Conservation (phyloP, 2,888 invertebrate species). For the Cheilosia grossa region DNA sequence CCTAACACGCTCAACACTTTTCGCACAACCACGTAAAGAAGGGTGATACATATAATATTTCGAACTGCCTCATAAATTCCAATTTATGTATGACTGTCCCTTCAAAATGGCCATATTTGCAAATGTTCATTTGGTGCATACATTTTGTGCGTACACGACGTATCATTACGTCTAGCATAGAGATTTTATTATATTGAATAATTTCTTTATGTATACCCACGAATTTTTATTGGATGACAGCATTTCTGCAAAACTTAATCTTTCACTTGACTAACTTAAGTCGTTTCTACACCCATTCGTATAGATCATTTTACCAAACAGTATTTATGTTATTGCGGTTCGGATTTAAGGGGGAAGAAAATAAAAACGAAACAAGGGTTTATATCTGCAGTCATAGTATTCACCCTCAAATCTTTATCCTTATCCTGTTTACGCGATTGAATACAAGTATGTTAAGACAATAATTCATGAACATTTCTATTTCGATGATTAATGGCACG, state of each 20-base stretch:
- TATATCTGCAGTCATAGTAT: not conserved
- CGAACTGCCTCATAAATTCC: slow-evolving; percentile 65
- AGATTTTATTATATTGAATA: slow-evolving; percentile 10
- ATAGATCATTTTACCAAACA: slow-evolving; percentile 64
- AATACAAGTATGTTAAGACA: slow-evolving; percentile 61
- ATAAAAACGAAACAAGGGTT: slow-evolving; percentile 30
- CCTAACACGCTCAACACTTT: slow-evolving; percentile 34
- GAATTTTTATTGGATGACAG: slow-evolving; percentile 25
- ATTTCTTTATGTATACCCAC: slow-evolving; percentile 1
- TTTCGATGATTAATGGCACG: slow-evolving; percentile 57
- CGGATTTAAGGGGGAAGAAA: slow-evolving; percentile 35
- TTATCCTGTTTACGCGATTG: slow-evolving; percentile 52
- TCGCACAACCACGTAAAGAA: not conserved
- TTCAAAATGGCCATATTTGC: slow-evolving; percentile 56
- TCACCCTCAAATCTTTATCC: slow-evolving; percentile 57
- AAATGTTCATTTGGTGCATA: slow-evolving; percentile 55
- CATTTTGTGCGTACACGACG: not conserved
- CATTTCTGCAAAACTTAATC: slow-evolving; percentile 55
- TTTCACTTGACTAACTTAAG: slow-evolving; percentile 71
- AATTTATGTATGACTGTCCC: slow-evolving; percentile 47
- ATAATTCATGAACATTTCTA: slow-evolving; percentile 57
- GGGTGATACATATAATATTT: slow-evolving; percentile 60
- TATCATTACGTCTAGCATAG: slow-evolving; percentile 1
- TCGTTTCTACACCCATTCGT: slow-evolving; percentile 36
- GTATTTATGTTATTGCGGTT: slow-evolving; percentile 72